These are phyloP conservation scores for Furnarius figulus DNA, from an alignment of 2,113 vertebrate species.

Conservation along the genomic window DNA sequence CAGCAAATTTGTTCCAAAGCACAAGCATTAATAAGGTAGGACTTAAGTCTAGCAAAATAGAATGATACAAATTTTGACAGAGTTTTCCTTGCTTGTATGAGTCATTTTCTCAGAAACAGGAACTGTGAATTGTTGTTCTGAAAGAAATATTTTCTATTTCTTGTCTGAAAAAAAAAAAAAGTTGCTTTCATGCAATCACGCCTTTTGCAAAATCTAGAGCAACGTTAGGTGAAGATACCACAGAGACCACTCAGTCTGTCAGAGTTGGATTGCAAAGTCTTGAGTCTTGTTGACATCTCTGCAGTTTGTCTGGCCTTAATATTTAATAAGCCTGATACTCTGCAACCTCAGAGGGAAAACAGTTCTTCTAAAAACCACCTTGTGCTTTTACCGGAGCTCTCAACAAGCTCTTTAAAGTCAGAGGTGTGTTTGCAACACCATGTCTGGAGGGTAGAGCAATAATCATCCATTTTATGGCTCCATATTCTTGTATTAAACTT, in stretches of 20 bases:
- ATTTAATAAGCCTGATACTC: background rate
- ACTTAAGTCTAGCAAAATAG: background rate
- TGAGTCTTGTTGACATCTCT: background rate
- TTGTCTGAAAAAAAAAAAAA: background rate
- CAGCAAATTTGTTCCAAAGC: background rate
- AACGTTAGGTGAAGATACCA: background rate
- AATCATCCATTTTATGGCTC: background rate
- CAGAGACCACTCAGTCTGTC: background rate
- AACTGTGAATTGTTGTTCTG: background rate
- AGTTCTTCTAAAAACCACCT: background rate
- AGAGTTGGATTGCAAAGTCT: background rate
- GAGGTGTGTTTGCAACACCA: background rate
- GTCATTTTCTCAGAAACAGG: background rate
- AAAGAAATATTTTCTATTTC: background rate
- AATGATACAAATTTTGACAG: background rate
- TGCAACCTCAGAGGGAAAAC: background rate
- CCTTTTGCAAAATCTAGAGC: background rate
- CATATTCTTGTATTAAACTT: background rate
- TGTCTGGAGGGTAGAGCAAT: background rate
- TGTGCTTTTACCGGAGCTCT: background rate
- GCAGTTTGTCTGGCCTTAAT: slow-evolving; percentile 5
- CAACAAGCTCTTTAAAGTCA: background rate
- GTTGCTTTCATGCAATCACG: rapidly evolving
- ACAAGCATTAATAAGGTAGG: background rate
- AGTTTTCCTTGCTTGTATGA: background rate